Base-by-base conservation (phyloP, 1,140 invertebrate species). In the Drosophila subpulchrella region DNA sequence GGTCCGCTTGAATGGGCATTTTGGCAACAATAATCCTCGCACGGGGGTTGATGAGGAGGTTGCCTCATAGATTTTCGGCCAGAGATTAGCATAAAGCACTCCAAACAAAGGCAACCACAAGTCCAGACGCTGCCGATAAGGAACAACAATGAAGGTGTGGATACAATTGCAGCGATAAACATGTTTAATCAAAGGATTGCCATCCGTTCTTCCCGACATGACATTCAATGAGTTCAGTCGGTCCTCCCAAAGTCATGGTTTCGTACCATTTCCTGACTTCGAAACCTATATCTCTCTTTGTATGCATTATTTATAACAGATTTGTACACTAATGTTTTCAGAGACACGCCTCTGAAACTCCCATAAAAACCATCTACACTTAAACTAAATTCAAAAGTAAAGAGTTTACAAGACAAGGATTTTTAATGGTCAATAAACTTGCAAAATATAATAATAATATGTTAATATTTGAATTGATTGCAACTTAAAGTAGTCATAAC, bases 1-100 rank as follows among this genome's bases (percentile, higher is more conserved):
- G 65, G 44, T 59, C 44, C 65, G 75, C 75, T 78, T 78, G 50
- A 78, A 78, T 78, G 75, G 74, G 30, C 75, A 78, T 78, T 78
- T 78, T 71, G 75, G 74, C 75, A 78, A 78, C 75, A 62, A 77
- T 63, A 75, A 75, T 75, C 53, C 32, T 41, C 51, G 57, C 56
- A 61, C 47, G 57, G 48, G 73, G 74, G 73, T 77, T 76, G 72
- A 17, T 27, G 50, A n/a, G 17, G 71, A 13, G 32, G 61, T 56
- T 76, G 74, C 74, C 44, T 41, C 62, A 76, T 82, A 86, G 82
- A 86, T 86, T 86, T 82, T 86, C 46, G 82, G 82, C 71, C 80
- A 80, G 66, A 89, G 83, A 88, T 88, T 89, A 77, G 60, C 79
- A 88, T 89, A 89, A 73, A 83, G 72, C 62, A 79, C 83, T 62